These are phyloP conservation scores for Stylophora pistillata DNA, from an alignment of 64 coral and sea anemone genomes.

Conservation along the genomic window DNA sequence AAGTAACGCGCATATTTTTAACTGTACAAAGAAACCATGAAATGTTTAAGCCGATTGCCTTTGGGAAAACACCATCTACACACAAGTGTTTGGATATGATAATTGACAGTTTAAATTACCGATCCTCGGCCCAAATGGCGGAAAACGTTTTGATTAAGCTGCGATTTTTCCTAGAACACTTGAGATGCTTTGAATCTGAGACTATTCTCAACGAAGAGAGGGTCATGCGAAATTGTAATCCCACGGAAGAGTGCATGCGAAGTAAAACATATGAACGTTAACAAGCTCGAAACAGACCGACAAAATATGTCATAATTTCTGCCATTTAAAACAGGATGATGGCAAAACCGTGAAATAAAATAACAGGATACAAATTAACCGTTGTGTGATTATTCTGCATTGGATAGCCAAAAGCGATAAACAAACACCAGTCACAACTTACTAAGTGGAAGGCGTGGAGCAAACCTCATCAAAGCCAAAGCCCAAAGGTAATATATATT, in stretches of 20 bases:
- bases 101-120: conserved; percentile 43
- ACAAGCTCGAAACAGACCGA: background rate
- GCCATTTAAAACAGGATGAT: background rate
- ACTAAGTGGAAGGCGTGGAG: conserved; percentile 20
- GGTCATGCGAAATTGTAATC: background rate
- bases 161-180: conserved; percentile 7
- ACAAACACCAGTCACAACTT: conserved; percentile 10
- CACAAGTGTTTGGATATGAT: conserved; percentile 32
- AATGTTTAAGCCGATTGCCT: background rate
- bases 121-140: background rate
- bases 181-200: background rate
- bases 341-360: background rate
- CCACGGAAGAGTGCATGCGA: too few species aligned
- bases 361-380: conserved; percentile 11
- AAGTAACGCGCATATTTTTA: background rate
- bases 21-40: background rate
- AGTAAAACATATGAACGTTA: background rate
- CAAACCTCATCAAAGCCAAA: background rate
- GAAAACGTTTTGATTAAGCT: conserved; percentile 21
- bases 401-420: conserved; percentile 1
- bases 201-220: background rate
- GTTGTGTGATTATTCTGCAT: background rate
- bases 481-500: background rate
- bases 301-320: background rate
- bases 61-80: conserved; percentile 13